Evolutionary conservation across 2,888 invertebrate genomes (phyloP).

Genomic region (Rugalucina vietnamica): DNA sequence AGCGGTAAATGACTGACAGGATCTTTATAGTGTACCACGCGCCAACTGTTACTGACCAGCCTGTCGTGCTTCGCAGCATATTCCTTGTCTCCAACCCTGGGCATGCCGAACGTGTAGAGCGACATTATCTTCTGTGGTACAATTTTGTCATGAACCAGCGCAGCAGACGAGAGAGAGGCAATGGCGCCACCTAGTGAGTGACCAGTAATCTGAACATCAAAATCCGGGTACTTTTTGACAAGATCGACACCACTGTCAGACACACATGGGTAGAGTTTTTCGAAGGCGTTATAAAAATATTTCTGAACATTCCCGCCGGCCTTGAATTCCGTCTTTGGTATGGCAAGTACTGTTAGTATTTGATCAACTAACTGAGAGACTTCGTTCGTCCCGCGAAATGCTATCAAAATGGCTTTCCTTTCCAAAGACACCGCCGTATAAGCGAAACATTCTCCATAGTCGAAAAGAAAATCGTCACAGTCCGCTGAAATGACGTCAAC

Average conservation of each 20-base stretch:
- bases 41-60: constrained; percentile 48
- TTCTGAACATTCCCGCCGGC: constrained; percentile 40
- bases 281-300: constrained; percentile 47
- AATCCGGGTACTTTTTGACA: constrained; percentile 25
- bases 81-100: constrained; percentile 45
- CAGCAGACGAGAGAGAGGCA: constrained; percentile 36
- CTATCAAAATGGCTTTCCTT: constrained; percentile 22
- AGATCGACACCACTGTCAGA: constrained; percentile 8
- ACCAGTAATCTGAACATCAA: constrained; percentile 40
- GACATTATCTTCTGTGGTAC: constrained; percentile 15
- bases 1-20: constrained; percentile 40
- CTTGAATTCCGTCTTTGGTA: constrained; percentile 13
- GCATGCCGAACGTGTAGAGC: constrained; percentile 50
- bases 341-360: neutral
- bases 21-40: constrained; percentile 50
- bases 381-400: constrained; percentile 32
- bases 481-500: neutral
- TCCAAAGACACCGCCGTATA: constrained; percentile 32
- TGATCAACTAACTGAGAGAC: constrained; percentile 27
- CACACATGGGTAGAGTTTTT: constrained; percentile 37
- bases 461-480: constrained; percentile 18
- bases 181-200: constrained; percentile 54
- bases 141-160: constrained; percentile 28
- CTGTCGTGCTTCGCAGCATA: constrained; percentile 40
- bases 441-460: constrained; percentile 34